These are phyloP conservation scores for Crotophaga sulcirostris DNA, from an alignment of 2,113 vertebrate genomes.

Conservation along the genomic window DNA sequence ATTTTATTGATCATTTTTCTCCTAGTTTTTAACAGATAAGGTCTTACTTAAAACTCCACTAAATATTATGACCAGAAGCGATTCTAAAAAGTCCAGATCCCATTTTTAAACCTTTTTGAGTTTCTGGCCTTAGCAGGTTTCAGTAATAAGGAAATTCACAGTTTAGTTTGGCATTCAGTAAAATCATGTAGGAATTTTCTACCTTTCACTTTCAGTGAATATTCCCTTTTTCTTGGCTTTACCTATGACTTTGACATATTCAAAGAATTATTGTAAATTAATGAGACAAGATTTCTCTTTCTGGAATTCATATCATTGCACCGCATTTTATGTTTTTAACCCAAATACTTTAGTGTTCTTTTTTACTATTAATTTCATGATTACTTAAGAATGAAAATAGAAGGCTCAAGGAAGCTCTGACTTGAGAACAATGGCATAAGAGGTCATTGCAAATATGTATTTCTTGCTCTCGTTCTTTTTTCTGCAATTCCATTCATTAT, in stretches of 20 bases:
- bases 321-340: neutral
- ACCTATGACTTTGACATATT: neutral
- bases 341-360: neutral
- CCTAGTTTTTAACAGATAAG: neutral
- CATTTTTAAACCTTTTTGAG: neutral
- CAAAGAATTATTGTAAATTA: neutral
- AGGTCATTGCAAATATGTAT: neutral
- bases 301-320: neutral
- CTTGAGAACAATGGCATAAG: neutral
- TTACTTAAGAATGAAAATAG: neutral
- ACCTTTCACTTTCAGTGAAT: neutral
- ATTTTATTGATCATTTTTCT: neutral
- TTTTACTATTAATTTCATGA: neutral
- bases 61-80: fast-evolving
- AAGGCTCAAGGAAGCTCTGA: neutral
- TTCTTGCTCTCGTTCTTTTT: neutral
- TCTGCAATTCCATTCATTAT: neutral
- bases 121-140: neutral
- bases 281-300: neutral
- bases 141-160: neutral
- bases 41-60: neutral
- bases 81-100: neutral
- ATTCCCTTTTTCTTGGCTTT: neutral
- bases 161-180: neutral
- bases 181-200: neutral